Evolutionary conservation across 2,113 vertebrate species (phyloP), one percentile per base, ranked within the genome.

Genomic region (Piaya cayana): DNA sequence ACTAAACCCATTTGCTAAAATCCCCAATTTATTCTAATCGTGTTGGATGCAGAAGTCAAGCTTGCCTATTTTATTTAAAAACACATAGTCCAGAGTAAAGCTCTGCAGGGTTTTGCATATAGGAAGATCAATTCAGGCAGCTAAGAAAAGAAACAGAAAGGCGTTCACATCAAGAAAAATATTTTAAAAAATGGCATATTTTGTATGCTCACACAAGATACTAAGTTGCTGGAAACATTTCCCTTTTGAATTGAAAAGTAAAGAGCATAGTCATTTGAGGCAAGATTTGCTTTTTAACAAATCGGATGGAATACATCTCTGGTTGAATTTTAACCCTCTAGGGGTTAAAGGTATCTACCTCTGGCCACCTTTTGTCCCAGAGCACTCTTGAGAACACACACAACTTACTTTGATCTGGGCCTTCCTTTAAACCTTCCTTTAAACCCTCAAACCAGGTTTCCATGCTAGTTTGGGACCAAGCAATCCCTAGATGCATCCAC

Each of bases 101-200:
- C 71, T 82, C 10, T 23, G 69, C 69, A 30, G 86, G 88, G 63
- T 47, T 88, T 91, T 77, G 83, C 50, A 32, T 50, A 22, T 34
- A 89, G 30, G 64, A 56, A 29, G 43, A 89, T 68, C 77, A 63
- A 70, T 89, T 87, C 72, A 77, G 65, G 80, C 30, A 70, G 77
- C 80, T 87, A 47, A 32, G 53, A 85, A 89, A 86, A 82, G 52
- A 81, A 92, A 69, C 59, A 59, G 72, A 85, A 92, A 87, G 77
- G 63, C 22, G 11, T 78, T 85, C 55, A 91, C 64, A 82, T 65
- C 64, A 23, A 32, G 32, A 78, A 25, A 64, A 75, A 63, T 21
- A 58, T 3, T 26, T 11, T 22, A 49, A 27, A 37, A 91, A 85
- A 55, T 20, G 20, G 50, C 68, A 43, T 79, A 36, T 93, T 95